Evolutionary conservation across 2,888 invertebrate species (phyloP).

Genomic region (Julus scandinavius): DNA sequence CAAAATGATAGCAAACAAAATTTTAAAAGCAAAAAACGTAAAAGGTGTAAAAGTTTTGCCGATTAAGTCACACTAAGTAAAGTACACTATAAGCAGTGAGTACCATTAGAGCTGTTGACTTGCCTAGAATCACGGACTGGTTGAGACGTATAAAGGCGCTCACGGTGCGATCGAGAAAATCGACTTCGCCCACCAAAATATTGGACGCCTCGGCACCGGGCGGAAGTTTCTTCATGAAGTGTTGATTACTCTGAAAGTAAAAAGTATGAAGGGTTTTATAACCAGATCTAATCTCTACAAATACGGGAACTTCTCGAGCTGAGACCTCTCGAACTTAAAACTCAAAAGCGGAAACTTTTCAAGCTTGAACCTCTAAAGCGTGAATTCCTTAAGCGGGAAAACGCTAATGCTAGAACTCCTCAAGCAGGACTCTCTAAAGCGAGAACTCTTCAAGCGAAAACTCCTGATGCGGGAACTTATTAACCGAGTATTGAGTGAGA

Average conservation of each 20-base stretch:
- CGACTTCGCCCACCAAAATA: slow-evolving; percentile 96
- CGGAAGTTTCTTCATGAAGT: slow-evolving; percentile 97
- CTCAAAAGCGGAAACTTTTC: too few species aligned
- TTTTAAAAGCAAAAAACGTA: too few species aligned
- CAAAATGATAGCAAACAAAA: not conserved
- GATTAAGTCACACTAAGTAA: not conserved
- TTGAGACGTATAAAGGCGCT: slow-evolving; percentile 93
- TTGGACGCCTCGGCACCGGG: slow-evolving; percentile 96
- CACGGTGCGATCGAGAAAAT: slow-evolving; percentile 90
- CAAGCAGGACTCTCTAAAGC: too few species aligned
- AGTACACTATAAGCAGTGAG: slow-evolving; percentile 25
- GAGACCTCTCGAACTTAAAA: too few species aligned
- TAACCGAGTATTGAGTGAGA: too few species aligned
- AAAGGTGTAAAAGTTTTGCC: not conserved
- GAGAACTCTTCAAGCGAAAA: too few species aligned
- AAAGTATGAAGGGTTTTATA: not conserved
- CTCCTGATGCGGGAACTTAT: too few species aligned
- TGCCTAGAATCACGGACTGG: slow-evolving; percentile 83
- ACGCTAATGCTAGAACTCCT: too few species aligned
- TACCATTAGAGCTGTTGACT: slow-evolving; percentile 50
- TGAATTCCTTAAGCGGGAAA: too few species aligned
- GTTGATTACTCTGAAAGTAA: slow-evolving; percentile 77
- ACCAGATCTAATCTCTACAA: too few species aligned
- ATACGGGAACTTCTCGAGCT: too few species aligned
- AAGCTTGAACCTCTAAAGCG: too few species aligned